phyloP scores from a whole-genome alignment of 2,797 vertebrate species.

The Cetoscarus ocellatus region DNA sequence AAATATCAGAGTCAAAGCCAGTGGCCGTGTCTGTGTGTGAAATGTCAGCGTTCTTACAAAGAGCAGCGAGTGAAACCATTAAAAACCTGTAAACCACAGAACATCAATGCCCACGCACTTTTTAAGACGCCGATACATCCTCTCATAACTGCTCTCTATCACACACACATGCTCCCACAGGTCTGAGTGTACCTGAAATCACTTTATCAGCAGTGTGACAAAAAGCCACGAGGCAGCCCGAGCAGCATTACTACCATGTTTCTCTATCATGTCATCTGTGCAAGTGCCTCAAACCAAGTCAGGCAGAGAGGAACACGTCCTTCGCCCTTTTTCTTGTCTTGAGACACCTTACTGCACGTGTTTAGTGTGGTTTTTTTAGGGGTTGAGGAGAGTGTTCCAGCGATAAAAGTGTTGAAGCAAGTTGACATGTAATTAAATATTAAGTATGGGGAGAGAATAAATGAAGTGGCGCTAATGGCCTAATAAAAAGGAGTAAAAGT shows the following conservation, averaged over 20 bases:
- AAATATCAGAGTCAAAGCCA: slow-evolving; percentile 18
- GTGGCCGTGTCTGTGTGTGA: slow-evolving; percentile 43
- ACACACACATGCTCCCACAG: slow-evolving; percentile 12
- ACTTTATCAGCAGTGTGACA: slow-evolving; percentile 67
- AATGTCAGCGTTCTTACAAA: slow-evolving; percentile 59
- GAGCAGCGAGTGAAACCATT: slow-evolving; percentile 58
- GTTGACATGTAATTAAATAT: slow-evolving; percentile 68
- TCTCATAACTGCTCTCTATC: slow-evolving; percentile 53
- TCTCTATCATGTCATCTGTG: slow-evolving; percentile 35
- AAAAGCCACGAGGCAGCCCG: slow-evolving; percentile 56
- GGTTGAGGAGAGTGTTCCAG: slow-evolving; percentile 39
- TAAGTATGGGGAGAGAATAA: slow-evolving; percentile 61
- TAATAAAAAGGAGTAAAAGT: slow-evolving; percentile 69
- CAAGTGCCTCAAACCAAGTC: slow-evolving; percentile 40
- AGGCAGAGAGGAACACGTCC: slow-evolving; percentile 27
- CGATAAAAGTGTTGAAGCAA: slow-evolving; percentile 57
- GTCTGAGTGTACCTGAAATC: slow-evolving; percentile 61
- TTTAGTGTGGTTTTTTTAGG: not conserved
- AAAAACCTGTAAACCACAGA: slow-evolving; percentile 69
- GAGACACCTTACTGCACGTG: not conserved
- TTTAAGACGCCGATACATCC: slow-evolving; percentile 44
- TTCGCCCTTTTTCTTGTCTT: slow-evolving; percentile 8
- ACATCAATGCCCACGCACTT: slow-evolving; percentile 52
- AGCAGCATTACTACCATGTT: slow-evolving; percentile 24
- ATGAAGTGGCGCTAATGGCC: slow-evolving; percentile 66